These are phyloP conservation scores for Pherbina coryleti DNA, from an alignment of 2,888 invertebrate genomes.

Conservation along the genomic window DNA sequence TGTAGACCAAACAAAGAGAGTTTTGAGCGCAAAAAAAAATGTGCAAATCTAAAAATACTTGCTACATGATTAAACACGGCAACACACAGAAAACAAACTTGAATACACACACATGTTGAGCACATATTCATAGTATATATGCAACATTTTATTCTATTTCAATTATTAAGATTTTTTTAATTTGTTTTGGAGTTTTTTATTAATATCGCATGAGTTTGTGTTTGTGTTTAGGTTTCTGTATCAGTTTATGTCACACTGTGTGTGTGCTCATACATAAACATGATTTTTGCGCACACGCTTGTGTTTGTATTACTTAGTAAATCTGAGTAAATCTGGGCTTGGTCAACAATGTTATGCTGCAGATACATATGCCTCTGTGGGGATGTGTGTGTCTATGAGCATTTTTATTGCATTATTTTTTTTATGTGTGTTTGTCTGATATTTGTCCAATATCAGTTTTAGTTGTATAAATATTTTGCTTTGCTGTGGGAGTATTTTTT, in stretches of 20 bases:
- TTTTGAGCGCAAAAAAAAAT: neutral
- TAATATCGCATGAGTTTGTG: neutral
- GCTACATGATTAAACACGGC: neutral
- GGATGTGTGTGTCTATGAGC: too few species aligned
- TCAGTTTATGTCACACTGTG: neutral
- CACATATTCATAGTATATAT: slow-evolving; percentile 15
- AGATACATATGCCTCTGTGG: too few species aligned
- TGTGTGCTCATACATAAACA: neutral
- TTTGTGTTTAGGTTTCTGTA: neutral
- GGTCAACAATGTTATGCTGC: too few species aligned
- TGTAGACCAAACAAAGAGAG: too few species aligned
- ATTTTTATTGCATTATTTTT: too few species aligned
- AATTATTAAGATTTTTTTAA: neutral
- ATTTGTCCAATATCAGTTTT: too few species aligned
- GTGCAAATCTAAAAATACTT: neutral
- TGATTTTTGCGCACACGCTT: neutral
- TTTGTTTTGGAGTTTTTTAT: neutral
- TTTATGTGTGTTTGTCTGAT: too few species aligned
- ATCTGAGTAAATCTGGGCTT: too few species aligned
- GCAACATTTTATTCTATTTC: slow-evolving; percentile 12
- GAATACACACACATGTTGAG: slow-evolving; percentile 17
- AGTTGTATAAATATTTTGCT: too few species aligned
- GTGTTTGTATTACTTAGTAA: neutral
- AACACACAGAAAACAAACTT: slow-evolving; percentile 26
- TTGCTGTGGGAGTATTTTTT: too few species aligned